Base-by-base conservation (phyloP, 2,888 invertebrate species). In the Miltochrista miniata region DNA sequence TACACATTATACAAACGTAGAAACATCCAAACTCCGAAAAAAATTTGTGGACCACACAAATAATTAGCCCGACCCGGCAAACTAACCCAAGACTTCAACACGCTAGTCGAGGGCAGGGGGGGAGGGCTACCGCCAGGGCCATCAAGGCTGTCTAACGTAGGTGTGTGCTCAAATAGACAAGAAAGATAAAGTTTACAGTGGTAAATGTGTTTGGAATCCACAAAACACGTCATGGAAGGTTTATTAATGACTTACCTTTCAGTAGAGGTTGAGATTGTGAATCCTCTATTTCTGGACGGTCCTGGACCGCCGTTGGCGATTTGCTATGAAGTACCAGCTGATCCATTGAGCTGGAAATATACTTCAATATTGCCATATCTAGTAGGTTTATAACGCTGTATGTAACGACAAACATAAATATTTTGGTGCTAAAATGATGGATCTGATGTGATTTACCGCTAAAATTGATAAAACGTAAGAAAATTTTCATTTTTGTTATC, bases 231-330 rank as follows among this genome's bases (percentile, higher is more conserved):
- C 18, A 5, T 24, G n/a, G n/a, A n/a, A n/a, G n/a, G n/a, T n/a
- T n/a, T n/a, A n/a, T n/a, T n/a, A n/a, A n/a, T 24, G 5, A 11
- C 51, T 39, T 72, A 90, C 91, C 91, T 91, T 83, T 91, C 91
- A 84, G 87, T 74, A 81, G 91, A 91, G 78, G 91, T 89, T 80
- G 91, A 91, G 74, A 91, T 89, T 74, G 87, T 87, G 75, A 91
- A 90, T 86, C 90, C 85, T 84, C 87, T 71, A 64, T 73, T 75
- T 83, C 86, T 61, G 74, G 74, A 54, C 67, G 74, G 72, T 82
- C 81, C 78, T 64, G 76, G 56, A 76, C 81, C 84, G 78, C 89
- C 89, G 87, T 80, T 79, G 74, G 88, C 88, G 84, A 74, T 83
- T 70, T 90, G 91, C 89, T 91, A 91, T 89, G 90, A 90, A 69